Conservation (phyloP, 2,113 vertebrate species). For the Sterna hirundo region DNA sequence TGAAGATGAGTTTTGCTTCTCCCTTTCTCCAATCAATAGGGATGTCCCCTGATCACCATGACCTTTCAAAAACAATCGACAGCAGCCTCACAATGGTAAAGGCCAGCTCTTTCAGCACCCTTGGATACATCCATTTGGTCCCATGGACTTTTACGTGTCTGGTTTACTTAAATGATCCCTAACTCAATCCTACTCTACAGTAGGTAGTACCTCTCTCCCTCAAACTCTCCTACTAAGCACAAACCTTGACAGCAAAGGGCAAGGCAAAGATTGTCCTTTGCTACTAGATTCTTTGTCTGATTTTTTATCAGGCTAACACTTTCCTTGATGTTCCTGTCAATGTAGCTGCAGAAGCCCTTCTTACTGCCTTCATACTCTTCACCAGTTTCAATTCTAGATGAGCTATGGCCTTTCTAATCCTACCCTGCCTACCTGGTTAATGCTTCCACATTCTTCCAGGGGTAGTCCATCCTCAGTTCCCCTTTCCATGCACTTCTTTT, state of each 20-base stretch:
- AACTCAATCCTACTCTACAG: not conserved
- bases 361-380: not conserved
- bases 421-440: not conserved
- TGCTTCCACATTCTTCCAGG: not conserved
- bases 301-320: not conserved
- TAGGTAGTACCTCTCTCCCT: not conserved
- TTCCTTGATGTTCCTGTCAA: not conserved
- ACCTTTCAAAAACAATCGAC: not conserved
- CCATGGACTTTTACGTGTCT: not conserved
- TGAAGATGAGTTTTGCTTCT: not conserved
- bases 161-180: not conserved
- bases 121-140: not conserved
- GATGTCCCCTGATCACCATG: not conserved
- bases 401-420: not conserved
- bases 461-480: not conserved
- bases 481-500: not conserved
- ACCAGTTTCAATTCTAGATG: not conserved
- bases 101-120: not conserved
- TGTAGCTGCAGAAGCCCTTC: not conserved
- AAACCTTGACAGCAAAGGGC: not conserved
- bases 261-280: not conserved
- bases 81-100: not conserved
- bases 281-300: not conserved
- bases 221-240: not conserved
- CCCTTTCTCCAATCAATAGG: not conserved